phyloP scores from a whole-genome alignment of 2,797 vertebrate species.

The Hippoglossus hippoglossus region DNA sequence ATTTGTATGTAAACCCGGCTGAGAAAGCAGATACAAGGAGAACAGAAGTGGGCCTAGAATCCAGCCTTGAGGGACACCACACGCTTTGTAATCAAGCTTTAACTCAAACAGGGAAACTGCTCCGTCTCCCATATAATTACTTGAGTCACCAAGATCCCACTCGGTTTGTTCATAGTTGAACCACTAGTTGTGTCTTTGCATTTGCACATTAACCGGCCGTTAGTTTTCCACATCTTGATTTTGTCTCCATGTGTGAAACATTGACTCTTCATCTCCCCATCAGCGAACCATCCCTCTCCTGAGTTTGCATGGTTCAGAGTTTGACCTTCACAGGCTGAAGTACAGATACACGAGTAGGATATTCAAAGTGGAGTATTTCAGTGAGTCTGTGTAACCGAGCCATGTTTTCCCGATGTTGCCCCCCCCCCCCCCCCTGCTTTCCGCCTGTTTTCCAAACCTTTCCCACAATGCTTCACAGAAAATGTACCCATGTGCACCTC shows the following conservation, averaged over 20 bases:
- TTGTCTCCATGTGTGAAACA: slow-evolving; percentile 59
- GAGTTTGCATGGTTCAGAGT: slow-evolving; percentile 58
- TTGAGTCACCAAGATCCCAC: not conserved
- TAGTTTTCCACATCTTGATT: slow-evolving; percentile 47
- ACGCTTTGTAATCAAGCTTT: not conserved
- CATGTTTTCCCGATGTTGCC: slow-evolving; percentile 37
- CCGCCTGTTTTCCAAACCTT: slow-evolving; percentile 45
- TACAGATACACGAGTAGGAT: not conserved
- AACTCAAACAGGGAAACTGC: slow-evolving; percentile 3
- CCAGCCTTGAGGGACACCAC: slow-evolving; percentile 25
- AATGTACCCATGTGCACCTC: not conserved
- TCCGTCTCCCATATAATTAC: not conserved
- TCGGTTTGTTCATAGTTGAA: not conserved
- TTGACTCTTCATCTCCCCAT: slow-evolving; percentile 46
- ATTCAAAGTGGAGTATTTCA: not conserved
- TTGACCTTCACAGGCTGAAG: slow-evolving; percentile 24
- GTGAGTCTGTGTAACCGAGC: slow-evolving; percentile 12
- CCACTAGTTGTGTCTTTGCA: slow-evolving; percentile 22
- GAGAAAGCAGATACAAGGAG: too few species aligned
- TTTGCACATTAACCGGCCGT: slow-evolving; percentile 26
- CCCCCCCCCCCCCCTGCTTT: slow-evolving; percentile 11
- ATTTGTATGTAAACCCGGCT: too few species aligned
- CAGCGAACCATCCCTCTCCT: slow-evolving; percentile 60
- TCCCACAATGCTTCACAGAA: slow-evolving; percentile 30
- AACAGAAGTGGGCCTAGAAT: slow-evolving; percentile 1